phyloP scores from a whole-genome alignment of 2,113 vertebrate genomes.

The Cinclus mexicanus region DNA sequence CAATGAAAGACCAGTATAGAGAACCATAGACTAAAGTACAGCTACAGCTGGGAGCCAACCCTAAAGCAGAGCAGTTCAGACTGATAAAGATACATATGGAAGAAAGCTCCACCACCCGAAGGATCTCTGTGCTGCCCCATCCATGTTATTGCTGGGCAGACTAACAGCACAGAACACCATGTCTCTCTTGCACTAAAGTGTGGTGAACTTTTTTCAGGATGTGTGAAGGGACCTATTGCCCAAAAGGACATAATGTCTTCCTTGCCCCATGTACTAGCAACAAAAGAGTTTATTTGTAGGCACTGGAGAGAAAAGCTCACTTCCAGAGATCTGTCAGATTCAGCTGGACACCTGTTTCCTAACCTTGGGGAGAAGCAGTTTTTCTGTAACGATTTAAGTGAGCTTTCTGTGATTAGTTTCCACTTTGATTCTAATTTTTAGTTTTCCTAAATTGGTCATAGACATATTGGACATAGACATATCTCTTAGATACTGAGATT shows the following conservation, averaged over 20 bases:
- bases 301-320: background rate
- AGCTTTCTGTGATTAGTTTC: background rate
- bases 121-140: background rate
- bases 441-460: background rate
- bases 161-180: accelerated
- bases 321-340: background rate
- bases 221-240: background rate
- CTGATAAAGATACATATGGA: background rate
- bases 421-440: background rate
- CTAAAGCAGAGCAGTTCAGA: background rate
- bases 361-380: background rate
- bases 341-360: background rate
- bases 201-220: background rate
- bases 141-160: accelerated
- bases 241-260: background rate
- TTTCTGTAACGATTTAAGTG: background rate
- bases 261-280: background rate
- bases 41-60: background rate
- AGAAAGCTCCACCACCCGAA: background rate
- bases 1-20: background rate
- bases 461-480: background rate
- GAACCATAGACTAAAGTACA: background rate
- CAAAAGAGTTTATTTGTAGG: background rate
- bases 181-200: background rate
- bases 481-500: background rate